Evolutionary conservation across 2,113 vertebrate species (phyloP), one percentile per base, ranked within the genome.

Genomic region (Tyto alba): DNA sequence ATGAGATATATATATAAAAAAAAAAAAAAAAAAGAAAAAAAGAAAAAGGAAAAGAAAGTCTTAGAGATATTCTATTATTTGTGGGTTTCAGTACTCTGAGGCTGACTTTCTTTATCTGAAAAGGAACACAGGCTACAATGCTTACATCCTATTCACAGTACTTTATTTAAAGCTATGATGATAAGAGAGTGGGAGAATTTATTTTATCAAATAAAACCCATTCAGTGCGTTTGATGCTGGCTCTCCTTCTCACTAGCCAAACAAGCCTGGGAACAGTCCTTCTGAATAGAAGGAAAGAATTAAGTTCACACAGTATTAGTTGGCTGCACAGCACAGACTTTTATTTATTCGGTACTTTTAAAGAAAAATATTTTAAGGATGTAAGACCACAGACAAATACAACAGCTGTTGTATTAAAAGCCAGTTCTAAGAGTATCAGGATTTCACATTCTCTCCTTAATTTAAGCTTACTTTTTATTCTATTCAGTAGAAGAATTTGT

Each of bases 171-270:
- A 96, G 89, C 77, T 88, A 41, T 62, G 57, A 91, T 88, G 95
- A 96, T 97, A 97, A 94, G 86, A 95, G 84, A 90, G 66, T 69
- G n/a, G 77, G 71, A 87, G 91, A 96, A 96, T 93, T 96, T 95
- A 94, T 95, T 96, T 96, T 97, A 96, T 96, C 90, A 85, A 93
- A 89, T 95, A 95, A 93, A 97, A 76, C 25, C 57, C 74, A 82
- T 90, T 94, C 92, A 93, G 7, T 79, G 69, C 68, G 92, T 94
- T 90, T 75, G 90, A 87, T 94, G 89, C 86, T 85, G 71, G 64
- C 83, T 94, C 36, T 94, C 59, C 64, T 83, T 72, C 88, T 95
- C 90, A 72, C 76, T 97, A 81, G 68, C 88, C 85, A 90, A 96
- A 94, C 88, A 94, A 93, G 93, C 56, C 64, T 52, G 57, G 76